phyloP scores from a whole-genome alignment of 2,888 invertebrate species.

The Eulithis prunata region DNA sequence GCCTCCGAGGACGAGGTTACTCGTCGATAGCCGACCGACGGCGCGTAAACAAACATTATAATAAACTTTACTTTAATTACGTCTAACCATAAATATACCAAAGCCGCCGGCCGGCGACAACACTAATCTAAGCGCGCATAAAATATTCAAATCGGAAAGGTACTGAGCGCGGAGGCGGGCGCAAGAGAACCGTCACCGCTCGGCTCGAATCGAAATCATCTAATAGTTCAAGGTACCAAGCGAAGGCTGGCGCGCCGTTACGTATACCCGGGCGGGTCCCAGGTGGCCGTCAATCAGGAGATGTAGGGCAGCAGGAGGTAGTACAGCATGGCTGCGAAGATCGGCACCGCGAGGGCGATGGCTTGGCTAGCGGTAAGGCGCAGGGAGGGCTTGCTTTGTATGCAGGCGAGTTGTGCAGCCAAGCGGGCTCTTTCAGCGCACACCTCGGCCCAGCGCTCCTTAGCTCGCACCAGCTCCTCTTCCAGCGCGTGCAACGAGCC shows the following conservation, averaged over 20 bases:
- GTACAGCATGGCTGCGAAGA: slow-evolving; percentile 84
- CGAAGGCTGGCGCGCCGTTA: slow-evolving; percentile 52
- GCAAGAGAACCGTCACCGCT: slow-evolving; percentile 38
- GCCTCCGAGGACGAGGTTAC: slow-evolving; percentile 19
- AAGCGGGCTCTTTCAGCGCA: slow-evolving; percentile 86
- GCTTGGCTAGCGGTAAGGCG: slow-evolving; percentile 83
- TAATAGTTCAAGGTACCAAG: slow-evolving; percentile 46
- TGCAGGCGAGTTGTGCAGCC: slow-evolving; percentile 78
- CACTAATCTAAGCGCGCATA: slow-evolving; percentile 50
- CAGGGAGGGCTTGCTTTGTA: slow-evolving; percentile 83
- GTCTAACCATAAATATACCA: slow-evolving; percentile 61
- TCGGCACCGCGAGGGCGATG: slow-evolving; percentile 77
- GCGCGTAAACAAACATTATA: slow-evolving; percentile 51
- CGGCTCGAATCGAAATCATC: slow-evolving; percentile 34
- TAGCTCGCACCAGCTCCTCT: slow-evolving; percentile 89
- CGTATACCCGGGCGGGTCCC: slow-evolving; percentile 80
- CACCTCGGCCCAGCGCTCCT: slow-evolving; percentile 88
- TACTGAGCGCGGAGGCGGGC: slow-evolving; percentile 45
- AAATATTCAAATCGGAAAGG: slow-evolving; percentile 50
- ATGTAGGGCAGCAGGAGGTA: slow-evolving; percentile 84
- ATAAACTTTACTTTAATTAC: slow-evolving; percentile 58
- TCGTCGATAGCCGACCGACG: slow-evolving; percentile 44
- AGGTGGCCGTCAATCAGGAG: slow-evolving; percentile 86
- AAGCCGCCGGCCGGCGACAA: slow-evolving; percentile 49
- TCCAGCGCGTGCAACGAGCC: slow-evolving; percentile 87